Percentiles rank a stretch among this genome's conserved stretches.
Evolutionary conservation across 2,797 vertebrate genomes (phyloP).

Genomic region (Novumbra hubbsi): DNA sequence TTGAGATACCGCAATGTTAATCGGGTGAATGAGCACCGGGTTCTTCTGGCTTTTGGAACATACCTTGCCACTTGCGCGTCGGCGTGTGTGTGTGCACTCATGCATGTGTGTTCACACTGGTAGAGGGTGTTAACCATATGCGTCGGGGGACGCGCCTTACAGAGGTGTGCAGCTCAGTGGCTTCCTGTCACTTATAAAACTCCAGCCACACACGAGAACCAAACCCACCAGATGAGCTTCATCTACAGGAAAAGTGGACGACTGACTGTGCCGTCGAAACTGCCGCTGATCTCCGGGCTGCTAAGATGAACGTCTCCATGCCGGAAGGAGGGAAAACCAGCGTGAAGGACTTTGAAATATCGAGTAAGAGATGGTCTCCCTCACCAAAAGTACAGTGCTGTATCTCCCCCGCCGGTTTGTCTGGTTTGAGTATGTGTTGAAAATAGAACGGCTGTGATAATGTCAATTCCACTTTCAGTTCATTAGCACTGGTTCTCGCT

Average conservation of each 20-base stretch:
- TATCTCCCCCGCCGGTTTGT: not conserved
- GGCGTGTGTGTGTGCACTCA: constrained; percentile 1
- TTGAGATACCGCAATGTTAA: not conserved
- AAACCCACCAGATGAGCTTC: constrained; percentile 30
- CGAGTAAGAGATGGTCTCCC: constrained; percentile 43
- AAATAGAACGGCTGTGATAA: not conserved
- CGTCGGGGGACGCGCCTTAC: not conserved
- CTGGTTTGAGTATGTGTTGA: not conserved
- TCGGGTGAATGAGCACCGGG: not conserved
- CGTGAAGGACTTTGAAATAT: constrained; percentile 28
- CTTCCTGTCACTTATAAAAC: constrained; percentile 65
- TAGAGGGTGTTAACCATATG: constrained; percentile 31
- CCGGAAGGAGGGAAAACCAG: constrained; percentile 23
- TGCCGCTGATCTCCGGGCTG: not conserved
- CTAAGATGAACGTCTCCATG: constrained; percentile 6
- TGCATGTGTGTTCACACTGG: not conserved
- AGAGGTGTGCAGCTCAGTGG: constrained; percentile 13
- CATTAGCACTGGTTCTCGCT: not conserved
- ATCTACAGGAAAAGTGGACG: constrained; percentile 10
- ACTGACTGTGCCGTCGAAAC: not conserved
- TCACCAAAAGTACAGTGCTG: not conserved
- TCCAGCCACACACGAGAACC: constrained; percentile 44
- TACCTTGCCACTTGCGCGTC: not conserved
- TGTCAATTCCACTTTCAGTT: too few relatives aligned
- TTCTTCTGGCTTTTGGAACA: not conserved